Base-by-base conservation (phyloP, 2,113 vertebrate genomes). In the Hippocampus abdominalis region DNA sequence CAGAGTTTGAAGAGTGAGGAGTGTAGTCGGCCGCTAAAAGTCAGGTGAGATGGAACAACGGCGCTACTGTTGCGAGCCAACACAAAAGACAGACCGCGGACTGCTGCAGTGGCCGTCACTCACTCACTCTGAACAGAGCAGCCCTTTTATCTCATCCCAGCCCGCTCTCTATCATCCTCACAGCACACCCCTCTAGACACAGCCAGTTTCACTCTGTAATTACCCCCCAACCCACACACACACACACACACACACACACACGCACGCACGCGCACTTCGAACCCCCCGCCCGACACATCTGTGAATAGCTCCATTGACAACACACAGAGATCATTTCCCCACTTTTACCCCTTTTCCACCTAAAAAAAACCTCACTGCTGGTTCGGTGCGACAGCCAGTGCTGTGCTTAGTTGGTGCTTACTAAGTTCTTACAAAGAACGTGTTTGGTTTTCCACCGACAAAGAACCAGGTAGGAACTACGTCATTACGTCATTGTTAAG, bases 241-340 rank as follows among this genome's bases (percentile, higher is more conserved):
- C 40, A 21, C 29, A 63, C 61, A 40, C 61, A n/a, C 32, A 11
- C 42, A 13, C 11, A 1, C 42, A 44, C 42, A 42, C 40, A 12
- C 40, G 11, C 40, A 2, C 29, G 3, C 29, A 3, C 29, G 4
- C 29, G 3, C 3, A 29, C 2, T 36, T 36, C 32, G 32, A 36
- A 36, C 8, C n/a, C 2, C 21, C 21, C n/a, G 7, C 8, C 21
- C 51, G 5, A 6, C n/a, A n/a, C 16, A 18, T 51, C 46, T 18
- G 62, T 80, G 77, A 84, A 82, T 73, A 69, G 51, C 21, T 68
- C 67, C 54, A 73, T 69, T 76, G 61, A 81, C 10, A 21, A 53
- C 62, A 70, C 27, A 29, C 64, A 72, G 29, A 25, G 2, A 64
- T 15, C 20, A 27, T 25, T 23, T 5, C 46, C 54, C 23, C 23